A percentile compares a stretch with the other conserved stretches of the same genome.
Evolutionary conservation across 2,888 invertebrate species (phyloP).

Genomic region (Dryobota labecula): DNA sequence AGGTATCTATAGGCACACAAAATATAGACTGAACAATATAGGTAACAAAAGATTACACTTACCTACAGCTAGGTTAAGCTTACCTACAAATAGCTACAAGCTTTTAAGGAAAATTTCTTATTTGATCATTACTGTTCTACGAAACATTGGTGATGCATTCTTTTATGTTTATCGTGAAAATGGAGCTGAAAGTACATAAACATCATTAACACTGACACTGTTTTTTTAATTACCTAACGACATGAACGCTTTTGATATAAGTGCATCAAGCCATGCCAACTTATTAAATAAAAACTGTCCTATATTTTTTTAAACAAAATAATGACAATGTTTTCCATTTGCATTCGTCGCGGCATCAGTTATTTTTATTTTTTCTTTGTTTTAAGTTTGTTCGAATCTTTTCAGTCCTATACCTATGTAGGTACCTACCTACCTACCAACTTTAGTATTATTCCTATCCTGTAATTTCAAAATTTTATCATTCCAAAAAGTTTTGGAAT

Average conservation of each 20-base stretch:
- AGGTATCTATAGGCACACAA: not conserved
- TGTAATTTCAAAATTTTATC: not conserved
- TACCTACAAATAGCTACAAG: not conserved
- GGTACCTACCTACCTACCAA: not conserved
- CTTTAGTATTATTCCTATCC: not conserved
- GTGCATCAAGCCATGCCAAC: slow-evolving; percentile 6
- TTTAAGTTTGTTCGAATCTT: not conserved
- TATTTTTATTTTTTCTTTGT: not conserved
- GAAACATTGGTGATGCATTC: not conserved
- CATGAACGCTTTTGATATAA: not conserved
- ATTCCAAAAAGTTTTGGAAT: not conserved
- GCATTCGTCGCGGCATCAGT: not conserved
- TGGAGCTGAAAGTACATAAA: not conserved
- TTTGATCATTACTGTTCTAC: slow-evolving; percentile 2
- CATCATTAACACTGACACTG: slow-evolving; percentile 8
- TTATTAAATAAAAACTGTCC: not conserved
- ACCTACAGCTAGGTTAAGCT: too few species aligned
- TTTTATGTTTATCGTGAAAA: not conserved
- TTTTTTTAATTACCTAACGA: slow-evolving; percentile 11
- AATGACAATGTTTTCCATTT: slow-evolving; percentile 13
- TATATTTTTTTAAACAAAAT: slow-evolving; percentile 8
- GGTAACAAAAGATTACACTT: not conserved
- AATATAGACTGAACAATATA: not conserved
- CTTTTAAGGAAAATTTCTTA: not conserved
- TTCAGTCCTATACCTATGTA: too few species aligned